Evolutionary conservation across 2,888 invertebrate genomes (phyloP).

Genomic region (Xanthorhoe spadicearia): DNA sequence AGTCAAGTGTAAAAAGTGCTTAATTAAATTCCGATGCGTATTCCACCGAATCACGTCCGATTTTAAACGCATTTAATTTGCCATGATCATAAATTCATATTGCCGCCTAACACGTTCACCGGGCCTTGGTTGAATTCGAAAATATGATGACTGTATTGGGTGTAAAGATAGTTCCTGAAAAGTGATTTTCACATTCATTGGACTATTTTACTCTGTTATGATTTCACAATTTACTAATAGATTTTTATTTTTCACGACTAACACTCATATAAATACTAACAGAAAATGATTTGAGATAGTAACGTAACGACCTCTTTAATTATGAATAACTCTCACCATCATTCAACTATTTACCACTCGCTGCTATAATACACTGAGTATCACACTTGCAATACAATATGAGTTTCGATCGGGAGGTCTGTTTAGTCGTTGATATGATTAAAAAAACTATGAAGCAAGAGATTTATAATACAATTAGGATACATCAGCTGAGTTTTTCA

Average conservation of each 20-base stretch:
- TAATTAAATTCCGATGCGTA: constrained; percentile 72
- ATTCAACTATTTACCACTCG: too few species aligned
- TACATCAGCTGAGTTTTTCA: not conserved
- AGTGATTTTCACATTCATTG: not conserved
- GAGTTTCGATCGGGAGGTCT: not conserved
- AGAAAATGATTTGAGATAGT: too few species aligned
- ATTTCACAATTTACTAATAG: too few species aligned
- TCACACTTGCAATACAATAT: not conserved
- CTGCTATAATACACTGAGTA: too few species aligned
- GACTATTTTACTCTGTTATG: too few species aligned
- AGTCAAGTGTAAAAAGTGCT: constrained; percentile 65
- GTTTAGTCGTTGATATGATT: not conserved
- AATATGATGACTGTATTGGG: constrained; percentile 64
- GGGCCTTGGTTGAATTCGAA: constrained; percentile 71
- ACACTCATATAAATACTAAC: too few species aligned
- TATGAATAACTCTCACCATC: too few species aligned
- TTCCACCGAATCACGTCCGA: constrained; percentile 62
- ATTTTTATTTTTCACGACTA: too few species aligned
- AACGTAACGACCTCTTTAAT: too few species aligned
- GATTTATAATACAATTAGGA: not conserved
- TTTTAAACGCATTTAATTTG: constrained; percentile 74
- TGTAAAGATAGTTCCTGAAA: constrained; percentile 40
- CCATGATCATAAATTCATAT: constrained; percentile 79
- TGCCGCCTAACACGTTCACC: constrained; percentile 73
- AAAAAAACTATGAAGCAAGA: not conserved